Base-by-base conservation (phyloP, 2,888 invertebrate species). In the Pristionchus japonicus region DNA sequence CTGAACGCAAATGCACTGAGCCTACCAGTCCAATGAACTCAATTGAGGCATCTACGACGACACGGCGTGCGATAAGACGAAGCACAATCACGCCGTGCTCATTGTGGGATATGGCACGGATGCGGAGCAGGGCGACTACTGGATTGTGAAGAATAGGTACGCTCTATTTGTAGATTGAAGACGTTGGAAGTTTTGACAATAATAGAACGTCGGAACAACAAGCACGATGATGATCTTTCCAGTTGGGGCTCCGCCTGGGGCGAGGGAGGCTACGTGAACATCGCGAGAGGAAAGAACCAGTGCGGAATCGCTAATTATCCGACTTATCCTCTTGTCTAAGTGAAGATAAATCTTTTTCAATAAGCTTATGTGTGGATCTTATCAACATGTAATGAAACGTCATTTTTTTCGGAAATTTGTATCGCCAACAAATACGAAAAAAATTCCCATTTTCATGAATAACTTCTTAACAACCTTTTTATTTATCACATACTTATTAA, bases 251-350 rank as follows among this genome's bases (percentile, higher is more conserved):
- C 70, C 0, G 34, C 70, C 1, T 70, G 70, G 70, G 70, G 70
- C 37, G 70, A 70, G 70, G 70, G 70, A 70, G 70, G 70, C 37
- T 70, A 70, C 37, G 70, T 70, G 70, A 70, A 70, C 70, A 70
- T 70, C 37, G 70, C 70, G 3, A 40, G 70, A 70, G 70, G 70
- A 20, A 70, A 70, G 70, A 70, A 70, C 17, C 70, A 70, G 70
- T 70, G 70, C 23, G 70, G 70, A 70, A 70, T 70, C 70, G 40
- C 70, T 37, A 70, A 70, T 11, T 70, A 70, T 70, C 70, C 70
- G 1, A 20, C 37, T 17, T 70, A 70, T 20, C 70, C 70, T 0
- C 70, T 70, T 34, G 70, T 70, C 7, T 70, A 37, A 70, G 17
- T 1, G 9, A 4, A 13, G 47, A 9, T 13, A 47, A 6, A 9